phyloP scores from a whole-genome alignment of 2,888 invertebrate species.

The Trachelus tabidus region DNA sequence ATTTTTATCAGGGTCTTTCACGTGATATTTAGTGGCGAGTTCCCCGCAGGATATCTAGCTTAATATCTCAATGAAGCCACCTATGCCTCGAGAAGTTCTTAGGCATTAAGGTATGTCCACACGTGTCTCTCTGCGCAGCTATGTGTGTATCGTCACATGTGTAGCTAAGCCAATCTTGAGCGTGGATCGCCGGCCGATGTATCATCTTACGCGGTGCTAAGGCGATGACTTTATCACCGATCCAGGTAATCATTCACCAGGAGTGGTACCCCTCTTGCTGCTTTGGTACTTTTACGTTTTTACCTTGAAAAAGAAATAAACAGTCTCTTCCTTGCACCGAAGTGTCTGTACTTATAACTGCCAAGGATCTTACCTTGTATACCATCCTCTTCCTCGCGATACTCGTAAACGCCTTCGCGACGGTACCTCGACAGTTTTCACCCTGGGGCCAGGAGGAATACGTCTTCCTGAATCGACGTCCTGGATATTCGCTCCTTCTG shows the following conservation, averaged over 20 bases:
- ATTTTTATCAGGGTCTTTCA: slow-evolving; percentile 20
- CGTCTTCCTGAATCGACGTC: neutral
- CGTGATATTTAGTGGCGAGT: slow-evolving; percentile 45
- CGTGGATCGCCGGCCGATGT: slow-evolving; percentile 62
- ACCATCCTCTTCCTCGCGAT: neutral
- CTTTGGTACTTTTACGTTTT: slow-evolving; percentile 27
- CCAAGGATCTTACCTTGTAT: neutral
- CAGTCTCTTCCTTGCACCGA: neutral
- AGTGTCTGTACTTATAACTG: neutral
- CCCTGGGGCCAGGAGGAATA: neutral
- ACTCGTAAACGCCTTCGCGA: neutral
- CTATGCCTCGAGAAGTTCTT: neutral
- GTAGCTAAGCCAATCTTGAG: slow-evolving; percentile 47
- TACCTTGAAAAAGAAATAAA: neutral
- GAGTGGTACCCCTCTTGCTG: neutral
- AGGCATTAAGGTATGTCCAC: neutral
- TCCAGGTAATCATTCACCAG: slow-evolving; percentile 58
- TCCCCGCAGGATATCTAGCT: slow-evolving; percentile 41
- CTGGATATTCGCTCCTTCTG: neutral
- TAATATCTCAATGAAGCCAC: slow-evolving; percentile 42
- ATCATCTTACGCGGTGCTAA: slow-evolving; percentile 65
- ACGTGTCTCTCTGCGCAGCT: neutral
- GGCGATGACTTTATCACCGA: slow-evolving; percentile 67
- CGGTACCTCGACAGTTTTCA: neutral
- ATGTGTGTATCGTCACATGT: neutral